phyloP scores from a whole-genome alignment of 2,797 vertebrate genomes.

The Ctenochaetus hawaiiensis region DNA sequence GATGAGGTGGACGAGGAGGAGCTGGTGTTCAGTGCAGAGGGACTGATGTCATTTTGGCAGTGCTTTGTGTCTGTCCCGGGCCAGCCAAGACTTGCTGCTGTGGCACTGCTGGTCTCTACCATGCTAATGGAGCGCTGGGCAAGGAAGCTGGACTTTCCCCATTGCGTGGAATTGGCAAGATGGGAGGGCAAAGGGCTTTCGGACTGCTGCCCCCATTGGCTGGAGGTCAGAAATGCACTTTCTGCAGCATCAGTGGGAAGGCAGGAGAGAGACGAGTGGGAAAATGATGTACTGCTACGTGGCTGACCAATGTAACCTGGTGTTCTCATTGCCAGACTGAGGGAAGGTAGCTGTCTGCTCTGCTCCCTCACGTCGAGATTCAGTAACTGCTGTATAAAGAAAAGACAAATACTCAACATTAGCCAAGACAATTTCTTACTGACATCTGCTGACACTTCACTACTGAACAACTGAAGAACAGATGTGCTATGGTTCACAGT shows the following conservation, averaged over 20 bases:
- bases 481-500: neutral
- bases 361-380: slow-evolving; percentile 75
- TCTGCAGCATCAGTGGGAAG: slow-evolving; percentile 62
- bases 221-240: slow-evolving; percentile 49
- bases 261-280: slow-evolving; percentile 68
- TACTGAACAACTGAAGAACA: neutral
- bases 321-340: slow-evolving; percentile 56
- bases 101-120: slow-evolving; percentile 72
- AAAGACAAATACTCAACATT: slow-evolving; percentile 3
- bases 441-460: neutral
- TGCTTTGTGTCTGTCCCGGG: slow-evolving; percentile 43
- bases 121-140: slow-evolving; percentile 79
- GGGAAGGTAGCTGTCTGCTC: slow-evolving; percentile 35
- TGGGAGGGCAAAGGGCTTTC: slow-evolving; percentile 57
- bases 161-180: slow-evolving; percentile 46
- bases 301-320: slow-evolving; percentile 63
- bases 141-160: slow-evolving; percentile 68
- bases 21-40: slow-evolving; percentile 50
- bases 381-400: slow-evolving; percentile 69
- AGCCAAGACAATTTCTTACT: neutral
- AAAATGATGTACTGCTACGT: slow-evolving; percentile 48
- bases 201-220: slow-evolving; percentile 65
- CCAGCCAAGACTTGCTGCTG: slow-evolving; percentile 65
- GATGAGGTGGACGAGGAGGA: slow-evolving; percentile 58
- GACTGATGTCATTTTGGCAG: slow-evolving; percentile 59